Evolutionary conservation across 2,797 vertebrate genomes (phyloP), one percentile per base, ranked within the genome.

Genomic region (Hippopotamyrus pictus): DNA sequence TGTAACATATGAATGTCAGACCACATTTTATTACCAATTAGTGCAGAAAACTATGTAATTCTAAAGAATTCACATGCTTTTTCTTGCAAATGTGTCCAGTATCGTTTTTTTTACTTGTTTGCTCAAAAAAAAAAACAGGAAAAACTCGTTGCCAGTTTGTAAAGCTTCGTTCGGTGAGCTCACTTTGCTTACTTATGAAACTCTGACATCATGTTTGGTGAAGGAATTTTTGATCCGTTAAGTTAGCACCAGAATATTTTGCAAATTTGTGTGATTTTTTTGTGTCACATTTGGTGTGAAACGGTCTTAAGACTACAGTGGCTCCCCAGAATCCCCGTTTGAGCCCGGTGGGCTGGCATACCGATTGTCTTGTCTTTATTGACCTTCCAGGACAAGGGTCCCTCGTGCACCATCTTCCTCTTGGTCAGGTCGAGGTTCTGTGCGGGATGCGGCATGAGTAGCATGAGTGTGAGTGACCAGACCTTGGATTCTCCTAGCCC

Each of bases 311-410:
- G 57, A 59, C n/a, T 22, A 50, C 44, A 48, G 11, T 5, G 46
- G 19, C 44, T 11, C 82, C 82, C 82, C 82, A 22, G 3, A 11
- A 2, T 12, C 44, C 46, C 82, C 82, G n/a, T n/a, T 14, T 25
- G 17, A 0, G 22, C 22, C 6, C 5, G 12, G 19, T 2, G 17
- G 19, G 44, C 33, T 14, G 57, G 91, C 94, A 5, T 92, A 99
- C 98, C 98, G 0, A 99, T 99, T 6, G 96, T 97, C 95, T 99
- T 99, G 94, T 99, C 98, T 94, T 96, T 98, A 91, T 98, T 99
- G 93, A 99, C 97, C 91, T 98, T 99, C 99, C 99, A 99, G 69
- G 96, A 97, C 2, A 99, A 95, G 12, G 98, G 98, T 6, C 99
- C 99, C 91, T 99, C 99, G 0, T 99, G 98, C 59, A 99, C 95